Conservation (phyloP, 1,140 invertebrate species). For the Bombus superbus region DNA sequence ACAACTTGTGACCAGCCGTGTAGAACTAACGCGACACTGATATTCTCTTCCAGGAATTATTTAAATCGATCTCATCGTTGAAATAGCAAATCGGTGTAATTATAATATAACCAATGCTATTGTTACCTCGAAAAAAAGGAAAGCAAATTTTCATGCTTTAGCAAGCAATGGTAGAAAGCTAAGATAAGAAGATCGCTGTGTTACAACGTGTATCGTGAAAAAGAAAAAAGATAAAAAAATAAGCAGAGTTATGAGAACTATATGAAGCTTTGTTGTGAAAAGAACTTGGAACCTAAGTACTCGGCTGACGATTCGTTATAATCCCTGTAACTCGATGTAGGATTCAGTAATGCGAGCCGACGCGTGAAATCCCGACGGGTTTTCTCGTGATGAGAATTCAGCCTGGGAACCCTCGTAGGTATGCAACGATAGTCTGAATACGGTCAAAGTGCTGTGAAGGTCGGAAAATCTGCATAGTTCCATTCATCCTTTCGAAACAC, state of each 20-base stretch:
- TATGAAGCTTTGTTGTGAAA: slow-evolving; percentile 18
- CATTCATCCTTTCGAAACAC: not conserved
- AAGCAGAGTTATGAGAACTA: slow-evolving; percentile 17
- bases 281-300: slow-evolving; percentile 52
- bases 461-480: slow-evolving; percentile 35
- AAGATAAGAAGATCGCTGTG: not conserved
- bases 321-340: slow-evolving; percentile 73
- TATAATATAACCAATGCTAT: not conserved
- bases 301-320: slow-evolving; percentile 64
- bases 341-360: slow-evolving; percentile 74
- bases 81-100: not conserved
- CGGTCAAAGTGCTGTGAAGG: not conserved
- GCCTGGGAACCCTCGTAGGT: slow-evolving; percentile 44
- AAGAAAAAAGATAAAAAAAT: slow-evolving; percentile 14
- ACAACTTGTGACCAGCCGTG: not conserved
- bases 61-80: not conserved
- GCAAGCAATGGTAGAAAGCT: not conserved
- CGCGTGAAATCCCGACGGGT: slow-evolving; percentile 75
- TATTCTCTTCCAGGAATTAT: not conserved
- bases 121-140: not conserved
- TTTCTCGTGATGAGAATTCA: slow-evolving; percentile 54
- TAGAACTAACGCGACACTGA: not conserved
- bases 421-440: slow-evolving; percentile 19
- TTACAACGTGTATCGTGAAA: not conserved
- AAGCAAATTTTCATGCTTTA: not conserved